Evolutionary conservation across 2,888 invertebrate species (phyloP), one percentile per base, ranked within the genome.

Genomic region (Meloe dianella): DNA sequence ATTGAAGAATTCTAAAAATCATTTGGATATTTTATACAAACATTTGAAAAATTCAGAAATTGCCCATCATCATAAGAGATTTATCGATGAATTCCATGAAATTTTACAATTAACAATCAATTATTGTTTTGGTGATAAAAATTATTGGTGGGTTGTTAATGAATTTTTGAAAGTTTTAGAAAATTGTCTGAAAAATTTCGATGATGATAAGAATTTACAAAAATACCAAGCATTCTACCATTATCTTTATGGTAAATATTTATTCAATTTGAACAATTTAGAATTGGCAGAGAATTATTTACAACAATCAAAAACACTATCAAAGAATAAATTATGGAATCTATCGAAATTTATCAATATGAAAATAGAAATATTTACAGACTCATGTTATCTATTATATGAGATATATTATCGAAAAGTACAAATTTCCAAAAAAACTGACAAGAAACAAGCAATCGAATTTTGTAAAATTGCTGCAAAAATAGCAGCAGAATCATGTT

Each of bases 141-240:
- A 78, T 32, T 87, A 88, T 77, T 79, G 87, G 70, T 89, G 89
- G 89, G 77, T 89, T 12, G 87, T 88, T 0, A 87, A 88, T 72
- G 87, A 88, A 75, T 81, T 89, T 59, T 84, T 85, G 65, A 75
- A 86, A 6, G 81, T 89, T 60, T 84, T 85, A 66, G 75, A 86
- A 7, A 84, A 86, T 1, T 72, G 85, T 0, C 83, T 84, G 63
- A 79, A 82, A 61, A 86, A 83, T 69, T 67, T 85, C 0, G 86
- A 87, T 57, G 86, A 85, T 27, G 27, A 87, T 57, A 87, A 85
- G 1, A 86, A 86, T 2, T 61, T 64, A 22, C 12, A 58, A 9
- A 83, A 86, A 51, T 84, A 84, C 67, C 85, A 87, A 71, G 85
- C 85, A 0, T 81, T 85, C 61, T 84, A 85, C 74, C 84, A 86